Evolutionary conservation across 2,113 vertebrate species (phyloP), one percentile per base, ranked within the genome.

Genomic region (Menidia beryllina): DNA sequence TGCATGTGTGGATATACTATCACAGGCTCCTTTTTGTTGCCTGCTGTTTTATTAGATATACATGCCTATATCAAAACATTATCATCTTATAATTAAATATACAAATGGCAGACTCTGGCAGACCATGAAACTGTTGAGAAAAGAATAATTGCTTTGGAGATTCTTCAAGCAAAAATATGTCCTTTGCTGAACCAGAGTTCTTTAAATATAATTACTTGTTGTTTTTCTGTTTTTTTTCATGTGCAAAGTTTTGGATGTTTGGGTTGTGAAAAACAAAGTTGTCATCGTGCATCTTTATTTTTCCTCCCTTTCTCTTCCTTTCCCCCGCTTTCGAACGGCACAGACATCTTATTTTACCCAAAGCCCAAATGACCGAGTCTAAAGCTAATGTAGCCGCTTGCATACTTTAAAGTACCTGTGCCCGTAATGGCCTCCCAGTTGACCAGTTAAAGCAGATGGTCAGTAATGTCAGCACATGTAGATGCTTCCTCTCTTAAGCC

Each of bases 391-490:
- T 30, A 60, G 54, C 70, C 39, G 69, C 55, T 65, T 65, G 26
- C 55, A 68, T 21, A 57, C 77, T 62, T 65, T 77, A 36, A 82
- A 78, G 78, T 65, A 78, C 58, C 59, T 82, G 66, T 60, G 17
- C 56, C 62, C 58, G 69, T 36, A 48, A 62, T 19, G 30, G 25
- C 23, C 55, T 90, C 84, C 76, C 88, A 30, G 65, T 66, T 17
- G 69, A 55, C 75, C 77, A 48, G 77, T 84, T 81, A 62, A 81
- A 85, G 85, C 90, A 92, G 91, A 92, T 91, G 88, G 88, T 65
- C 72, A 15, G 64, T 89, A 89, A 86, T 88, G 91, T 91, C 86
- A 88, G 76, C 25, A 50, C 71, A 58, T 81, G 79, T 82, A 76
- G 76, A 69, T 85, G 79, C 82, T 85, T 84, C 81, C 80, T 85